These are phyloP conservation scores for Liopterus haemorrhoidalis DNA, from an alignment of 2,888 invertebrate species.

Conservation along the genomic window DNA sequence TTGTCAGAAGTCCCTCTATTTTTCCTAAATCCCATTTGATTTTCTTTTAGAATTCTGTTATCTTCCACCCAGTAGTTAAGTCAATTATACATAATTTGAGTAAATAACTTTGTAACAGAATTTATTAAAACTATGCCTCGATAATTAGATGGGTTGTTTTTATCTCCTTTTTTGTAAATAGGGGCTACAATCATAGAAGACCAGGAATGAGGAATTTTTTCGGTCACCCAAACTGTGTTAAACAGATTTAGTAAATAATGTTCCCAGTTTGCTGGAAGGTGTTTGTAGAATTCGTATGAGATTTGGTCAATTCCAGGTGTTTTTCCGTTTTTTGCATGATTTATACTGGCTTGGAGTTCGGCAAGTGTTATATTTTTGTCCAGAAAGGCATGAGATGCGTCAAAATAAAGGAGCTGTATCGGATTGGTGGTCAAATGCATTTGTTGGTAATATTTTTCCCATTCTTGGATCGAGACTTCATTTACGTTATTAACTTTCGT, in stretches of 20 bases:
- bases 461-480: no score
- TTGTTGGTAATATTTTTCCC: no score
- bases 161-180: background rate
- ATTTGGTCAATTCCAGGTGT: constrained; percentile 2
- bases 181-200: background rate
- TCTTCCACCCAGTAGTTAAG: constrained; percentile 1
- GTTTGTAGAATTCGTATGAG: constrained; percentile 5
- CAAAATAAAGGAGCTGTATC: no score
- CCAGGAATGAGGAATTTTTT: constrained; percentile 4
- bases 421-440: no score
- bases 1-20: constrained; percentile 1
- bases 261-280: constrained; percentile 5
- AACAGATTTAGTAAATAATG: constrained; percentile 4
- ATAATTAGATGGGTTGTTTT: background rate
- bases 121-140: constrained; percentile 4
- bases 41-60: constrained; percentile 2
- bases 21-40: constrained; percentile 8
- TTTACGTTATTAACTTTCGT: no score
- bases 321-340: constrained; percentile 1
- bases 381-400: no score
- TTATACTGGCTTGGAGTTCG: constrained; percentile 9
- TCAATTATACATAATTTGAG: constrained; percentile 5
- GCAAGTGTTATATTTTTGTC: constrained; percentile 1
- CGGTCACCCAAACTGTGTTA: background rate
- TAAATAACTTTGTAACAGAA: background rate